Conservation (phyloP, 1,140 invertebrate genomes). For the Listronotus bonariensis region DNA sequence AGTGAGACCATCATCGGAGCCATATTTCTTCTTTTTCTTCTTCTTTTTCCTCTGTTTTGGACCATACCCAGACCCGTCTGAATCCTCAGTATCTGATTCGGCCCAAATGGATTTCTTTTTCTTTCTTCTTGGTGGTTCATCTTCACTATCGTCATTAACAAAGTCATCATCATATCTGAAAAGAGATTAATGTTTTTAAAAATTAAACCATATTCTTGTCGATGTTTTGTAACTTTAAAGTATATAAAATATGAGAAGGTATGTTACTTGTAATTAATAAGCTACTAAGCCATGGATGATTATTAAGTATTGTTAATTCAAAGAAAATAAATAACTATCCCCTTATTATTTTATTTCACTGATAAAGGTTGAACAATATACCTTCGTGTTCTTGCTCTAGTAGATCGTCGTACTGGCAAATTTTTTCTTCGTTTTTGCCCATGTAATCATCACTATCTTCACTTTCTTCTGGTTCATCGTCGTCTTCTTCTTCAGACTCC, state of each 20-base stretch:
- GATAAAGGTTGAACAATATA: too few relatives aligned
- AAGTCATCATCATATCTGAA: slow-evolving; percentile 64
- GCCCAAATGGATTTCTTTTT: slow-evolving; percentile 60
- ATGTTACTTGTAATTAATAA: too few relatives aligned
- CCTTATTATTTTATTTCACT: too few relatives aligned
- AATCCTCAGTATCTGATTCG: slow-evolving; percentile 62
- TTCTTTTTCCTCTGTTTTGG: slow-evolving; percentile 41
- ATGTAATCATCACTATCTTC: slow-evolving; percentile 65
- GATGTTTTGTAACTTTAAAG: background rate
- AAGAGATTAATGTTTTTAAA: slow-evolving; percentile 35
- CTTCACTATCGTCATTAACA: slow-evolving; percentile 63
- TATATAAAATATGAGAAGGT: too few relatives aligned
- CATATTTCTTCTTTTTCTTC: slow-evolving; percentile 5
- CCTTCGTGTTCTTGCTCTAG: slow-evolving; percentile 57
- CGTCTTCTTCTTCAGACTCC: slow-evolving; percentile 55
- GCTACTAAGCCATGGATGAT: too few relatives aligned
- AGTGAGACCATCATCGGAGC: background rate
- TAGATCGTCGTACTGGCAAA: slow-evolving; percentile 62
- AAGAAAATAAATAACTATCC: too few relatives aligned
- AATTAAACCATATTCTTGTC: background rate
- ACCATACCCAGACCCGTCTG: slow-evolving; percentile 59
- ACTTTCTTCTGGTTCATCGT: slow-evolving; percentile 61
- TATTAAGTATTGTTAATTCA: too few relatives aligned
- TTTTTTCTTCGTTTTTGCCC: slow-evolving; percentile 55
- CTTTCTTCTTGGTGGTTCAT: slow-evolving; percentile 62